Conservation (phyloP, 1,140 invertebrate species). For the Nasonia giraulti region DNA sequence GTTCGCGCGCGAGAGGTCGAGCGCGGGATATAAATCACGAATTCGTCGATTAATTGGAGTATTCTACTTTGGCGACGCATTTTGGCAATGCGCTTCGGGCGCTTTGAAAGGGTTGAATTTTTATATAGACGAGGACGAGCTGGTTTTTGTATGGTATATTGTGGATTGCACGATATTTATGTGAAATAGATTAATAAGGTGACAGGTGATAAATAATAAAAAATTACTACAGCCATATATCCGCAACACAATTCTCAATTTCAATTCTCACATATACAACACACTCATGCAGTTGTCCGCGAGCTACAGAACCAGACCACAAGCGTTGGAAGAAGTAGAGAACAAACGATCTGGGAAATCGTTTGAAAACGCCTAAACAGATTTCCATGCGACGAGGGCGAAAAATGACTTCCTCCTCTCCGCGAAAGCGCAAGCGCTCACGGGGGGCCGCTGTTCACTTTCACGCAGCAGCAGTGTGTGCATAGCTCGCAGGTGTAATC, state of each 20-base stretch:
- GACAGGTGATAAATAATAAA: too few species aligned
- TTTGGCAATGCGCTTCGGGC: background rate
- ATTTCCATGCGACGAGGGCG: background rate
- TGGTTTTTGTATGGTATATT: background rate
- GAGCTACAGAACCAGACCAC: background rate
- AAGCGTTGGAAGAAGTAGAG: background rate
- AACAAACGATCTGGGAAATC: background rate
- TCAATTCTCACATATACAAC: background rate
- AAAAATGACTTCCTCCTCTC: background rate
- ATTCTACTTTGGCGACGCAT: background rate
- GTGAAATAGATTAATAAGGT: too few species aligned
- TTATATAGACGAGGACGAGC: background rate
- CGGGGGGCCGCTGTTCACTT: background rate
- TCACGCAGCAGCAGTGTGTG: background rate
- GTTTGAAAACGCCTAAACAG: background rate
- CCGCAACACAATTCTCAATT: background rate
- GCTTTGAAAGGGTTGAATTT: background rate
- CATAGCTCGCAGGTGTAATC: background rate
- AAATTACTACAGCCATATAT: too few species aligned
- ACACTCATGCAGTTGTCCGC: background rate
- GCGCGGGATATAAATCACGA: background rate
- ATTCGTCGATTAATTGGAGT: background rate
- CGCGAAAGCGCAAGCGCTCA: background rate
- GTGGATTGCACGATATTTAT: too few species aligned
- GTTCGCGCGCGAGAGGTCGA: background rate